A percentile compares a stretch with the other conserved stretches of the same genome.
These are phyloP conservation scores for Machimus atricapillus DNA, from an alignment of 2,888 invertebrate species.

Conservation along the genomic window DNA sequence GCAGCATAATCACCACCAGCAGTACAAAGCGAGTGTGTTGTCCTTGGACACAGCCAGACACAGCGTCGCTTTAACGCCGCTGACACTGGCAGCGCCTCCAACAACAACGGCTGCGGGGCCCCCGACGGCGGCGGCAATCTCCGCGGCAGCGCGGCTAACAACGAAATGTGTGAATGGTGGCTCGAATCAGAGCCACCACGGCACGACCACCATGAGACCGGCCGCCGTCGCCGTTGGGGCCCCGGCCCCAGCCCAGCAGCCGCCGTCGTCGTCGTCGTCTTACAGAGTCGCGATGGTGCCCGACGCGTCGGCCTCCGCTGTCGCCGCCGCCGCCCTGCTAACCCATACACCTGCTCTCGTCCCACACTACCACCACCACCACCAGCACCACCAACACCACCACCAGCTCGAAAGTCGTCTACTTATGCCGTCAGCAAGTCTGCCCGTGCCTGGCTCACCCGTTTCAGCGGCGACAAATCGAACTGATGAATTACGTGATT, in stretches of 20 bases:
- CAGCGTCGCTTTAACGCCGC: conserved; percentile 52
- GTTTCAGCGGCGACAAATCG: conserved; percentile 48
- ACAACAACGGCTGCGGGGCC: conserved; percentile 46
- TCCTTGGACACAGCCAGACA: conserved; percentile 55
- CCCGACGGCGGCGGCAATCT: conserved; percentile 30
- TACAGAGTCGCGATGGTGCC: conserved; percentile 10
- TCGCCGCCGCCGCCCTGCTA: not conserved
- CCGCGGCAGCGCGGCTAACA: conserved; percentile 26
- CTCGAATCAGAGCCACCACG: not conserved
- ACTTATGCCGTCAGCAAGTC: conserved; percentile 54
- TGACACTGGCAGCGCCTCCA: conserved; percentile 51
- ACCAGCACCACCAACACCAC: conserved; percentile 41
- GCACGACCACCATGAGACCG: conserved; percentile 17
- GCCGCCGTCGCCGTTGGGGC: not conserved
- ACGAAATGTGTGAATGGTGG: conserved; percentile 45
- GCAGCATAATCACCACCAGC: conserved; percentile 23
- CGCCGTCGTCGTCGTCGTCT: conserved; percentile 5
- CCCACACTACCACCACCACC: conserved; percentile 51
- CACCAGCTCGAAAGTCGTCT: conserved; percentile 44
- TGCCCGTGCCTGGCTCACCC: conserved; percentile 49
- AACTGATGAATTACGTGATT: conserved; percentile 51
- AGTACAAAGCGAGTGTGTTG: conserved; percentile 49
- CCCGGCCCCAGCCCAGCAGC: not conserved
- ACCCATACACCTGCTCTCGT: conserved; percentile 47
- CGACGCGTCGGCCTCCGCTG: conserved; percentile 19